Conservation (phyloP, 2,888 invertebrate genomes). For the Cephus runcator region DNA sequence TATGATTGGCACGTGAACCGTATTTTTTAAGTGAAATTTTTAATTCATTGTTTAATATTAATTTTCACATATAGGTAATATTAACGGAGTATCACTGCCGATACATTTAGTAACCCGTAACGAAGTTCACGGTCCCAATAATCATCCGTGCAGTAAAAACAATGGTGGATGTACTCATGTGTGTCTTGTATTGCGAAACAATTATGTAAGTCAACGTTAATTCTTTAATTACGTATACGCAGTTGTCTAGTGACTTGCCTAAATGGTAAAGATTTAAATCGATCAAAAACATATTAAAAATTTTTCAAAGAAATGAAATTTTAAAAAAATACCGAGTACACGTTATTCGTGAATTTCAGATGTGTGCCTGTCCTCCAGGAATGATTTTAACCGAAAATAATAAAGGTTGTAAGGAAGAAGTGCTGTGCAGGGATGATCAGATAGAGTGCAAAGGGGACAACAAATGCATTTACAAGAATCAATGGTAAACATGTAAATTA, state of each 20-base stretch:
- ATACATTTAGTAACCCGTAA: conserved; percentile 61
- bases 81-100: not conserved
- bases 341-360: conserved; percentile 29
- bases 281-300: conserved; percentile 13
- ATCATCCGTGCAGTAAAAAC: conserved; percentile 71
- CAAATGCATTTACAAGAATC: conserved; percentile 60
- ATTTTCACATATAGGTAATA: not conserved
- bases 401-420: conserved; percentile 69
- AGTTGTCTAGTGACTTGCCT: not conserved
- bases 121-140: not conserved
- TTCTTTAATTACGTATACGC: not conserved
- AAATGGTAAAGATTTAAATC: not conserved
- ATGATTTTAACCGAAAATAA: conserved; percentile 68
- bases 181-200: conserved; percentile 69
- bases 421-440: conserved; percentile 61
- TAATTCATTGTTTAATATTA: not conserved
- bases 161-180: conserved; percentile 80
- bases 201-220: not conserved
- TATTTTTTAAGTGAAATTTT: not conserved
- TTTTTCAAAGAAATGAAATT: not conserved
- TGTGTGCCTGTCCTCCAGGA: conserved; percentile 77
- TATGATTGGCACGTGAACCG: not conserved
- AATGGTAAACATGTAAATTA: conserved; percentile 35
- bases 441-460: conserved; percentile 67
- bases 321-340: not conserved